Percentiles rank a stretch among this genome's conserved stretches.
Conservation (phyloP, 1,140 invertebrate genomes). For the Nephotettix cincticeps region DNA sequence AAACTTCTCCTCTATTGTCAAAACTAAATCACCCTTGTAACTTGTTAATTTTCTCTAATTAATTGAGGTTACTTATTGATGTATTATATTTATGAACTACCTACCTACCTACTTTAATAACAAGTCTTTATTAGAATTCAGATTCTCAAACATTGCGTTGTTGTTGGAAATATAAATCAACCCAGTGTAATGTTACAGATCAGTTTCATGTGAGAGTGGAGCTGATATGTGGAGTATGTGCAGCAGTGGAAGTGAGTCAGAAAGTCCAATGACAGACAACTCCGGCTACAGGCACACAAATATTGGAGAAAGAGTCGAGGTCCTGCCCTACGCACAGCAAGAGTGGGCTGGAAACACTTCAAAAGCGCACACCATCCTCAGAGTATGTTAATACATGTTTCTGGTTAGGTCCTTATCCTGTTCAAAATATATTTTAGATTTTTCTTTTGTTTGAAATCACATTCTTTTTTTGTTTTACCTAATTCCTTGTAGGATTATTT, state of each 20-base stretch:
- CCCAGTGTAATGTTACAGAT: no score
- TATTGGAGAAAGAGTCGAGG: conserved; percentile 38
- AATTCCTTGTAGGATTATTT: no score
- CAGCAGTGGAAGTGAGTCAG: neutral
- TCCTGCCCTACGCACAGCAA: conserved; percentile 36
- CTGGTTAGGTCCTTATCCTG: conserved; percentile 11
- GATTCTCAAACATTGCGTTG: no score
- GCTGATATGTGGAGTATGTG: conserved; percentile 1
- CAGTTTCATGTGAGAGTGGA: conserved; percentile 20
- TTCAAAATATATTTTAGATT: neutral
- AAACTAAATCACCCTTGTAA: no score
- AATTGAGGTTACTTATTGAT: no score
- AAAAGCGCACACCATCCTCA: conserved; percentile 44
- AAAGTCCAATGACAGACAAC: neutral
- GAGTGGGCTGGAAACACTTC: conserved; percentile 50
- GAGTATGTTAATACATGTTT: conserved; percentile 39
- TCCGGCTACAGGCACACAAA: conserved; percentile 18
- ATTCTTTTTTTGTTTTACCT: neutral
- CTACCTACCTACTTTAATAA: no score
- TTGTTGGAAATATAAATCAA: no score
- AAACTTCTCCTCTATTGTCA: no score
- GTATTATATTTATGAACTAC: no score
- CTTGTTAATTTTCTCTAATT: no score
- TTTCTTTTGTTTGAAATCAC: neutral
- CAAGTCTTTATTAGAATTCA: no score